Evolutionary conservation across 23 tunicate species (phyloP), one percentile per base, ranked within the genome.

Genomic region (Styela plicata): DNA sequence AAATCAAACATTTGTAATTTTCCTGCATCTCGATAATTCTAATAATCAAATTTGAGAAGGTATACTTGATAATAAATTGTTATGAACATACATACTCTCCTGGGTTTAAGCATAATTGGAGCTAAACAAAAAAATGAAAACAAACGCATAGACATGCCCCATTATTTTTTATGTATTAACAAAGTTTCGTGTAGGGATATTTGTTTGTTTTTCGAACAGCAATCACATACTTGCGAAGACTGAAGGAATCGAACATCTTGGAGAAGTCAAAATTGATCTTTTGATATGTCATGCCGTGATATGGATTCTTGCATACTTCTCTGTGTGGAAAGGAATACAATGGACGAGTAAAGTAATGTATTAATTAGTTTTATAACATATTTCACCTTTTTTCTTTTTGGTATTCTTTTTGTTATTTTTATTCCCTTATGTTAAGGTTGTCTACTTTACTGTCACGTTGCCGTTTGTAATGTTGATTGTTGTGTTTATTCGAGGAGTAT

Each of bases 381-480:
- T 21, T 69, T 21, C 16, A 26, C 17, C 26, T 22, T 17, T 69
- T 69, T 23, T 18, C n/a, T n/a, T n/a, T n/a, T n/a, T n/a, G n/a
- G n/a, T n/a, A n/a, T n/a, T n/a, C n/a, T n/a, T n/a, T n/a, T 21
- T 18, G 64, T 18, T 19, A 19, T 18, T 19, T 18, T 69, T 69
- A 69, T 16, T 24, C 24, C 16, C 24, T 69, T 24, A 10, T 30
- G 22, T n/a, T n/a, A n/a, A 87, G 91, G 69, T 87, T 29, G 86
- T 87, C 16, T 87, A 87, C 86, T 57, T 87, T 7, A 87, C 91
- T 0, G 86, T 86, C 64, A 82, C 91, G 10, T 52, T 67, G 24
- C 91, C 91, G 0, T 34, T 87, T 52, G 19, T 82, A 7, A 70
- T 87, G 78, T 69, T 87, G 32, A 5, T 87, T 13, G 61, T 87